Percentiles rank a stretch among this genome's conserved stretches.
These are phyloP conservation scores for Epinotia nisella DNA, from an alignment of 2,888 invertebrate genomes.

Conservation along the genomic window DNA sequence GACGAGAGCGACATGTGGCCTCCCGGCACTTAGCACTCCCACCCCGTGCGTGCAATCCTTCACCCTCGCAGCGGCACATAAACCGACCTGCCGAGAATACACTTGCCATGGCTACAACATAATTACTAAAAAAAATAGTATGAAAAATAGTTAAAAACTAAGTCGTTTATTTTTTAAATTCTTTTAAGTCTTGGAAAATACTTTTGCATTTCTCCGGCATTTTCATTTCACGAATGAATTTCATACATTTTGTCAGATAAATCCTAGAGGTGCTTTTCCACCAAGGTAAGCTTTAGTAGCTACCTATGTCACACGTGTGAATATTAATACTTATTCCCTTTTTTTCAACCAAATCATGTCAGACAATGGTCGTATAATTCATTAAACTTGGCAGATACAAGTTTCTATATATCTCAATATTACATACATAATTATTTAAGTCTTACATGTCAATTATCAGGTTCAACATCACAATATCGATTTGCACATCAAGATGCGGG, in stretches of 20 bases:
- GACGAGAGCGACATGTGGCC: slow-evolving; percentile 84
- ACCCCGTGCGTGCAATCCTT: slow-evolving; percentile 59
- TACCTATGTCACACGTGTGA: too few species aligned
- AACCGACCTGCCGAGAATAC: slow-evolving; percentile 29
- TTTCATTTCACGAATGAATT: too few species aligned
- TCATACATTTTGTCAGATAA: too few species aligned
- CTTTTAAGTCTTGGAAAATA: too few species aligned
- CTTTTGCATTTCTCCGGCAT: too few species aligned
- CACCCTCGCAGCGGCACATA: slow-evolving; percentile 51
- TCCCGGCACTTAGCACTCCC: slow-evolving; percentile 79
- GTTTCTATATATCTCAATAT: background rate
- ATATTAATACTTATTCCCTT: too few species aligned
- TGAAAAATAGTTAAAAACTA: background rate
- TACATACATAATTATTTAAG: background rate
- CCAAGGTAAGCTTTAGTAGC: too few species aligned
- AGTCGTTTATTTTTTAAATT: too few species aligned
- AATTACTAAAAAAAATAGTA: background rate
- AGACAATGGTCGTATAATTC: too few species aligned
- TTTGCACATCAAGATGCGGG: slow-evolving; percentile 63
- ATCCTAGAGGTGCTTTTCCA: too few species aligned
- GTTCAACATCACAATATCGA: background rate
- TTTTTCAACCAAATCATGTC: too few species aligned
- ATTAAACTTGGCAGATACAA: background rate
- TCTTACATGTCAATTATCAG: slow-evolving; percentile 19
- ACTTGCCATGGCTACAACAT: slow-evolving; percentile 19